Percentiles rank a stretch among this genome's conserved stretches.
phyloP scores from a whole-genome alignment of 2,888 invertebrate species.

The Agrotis ipsilon region DNA sequence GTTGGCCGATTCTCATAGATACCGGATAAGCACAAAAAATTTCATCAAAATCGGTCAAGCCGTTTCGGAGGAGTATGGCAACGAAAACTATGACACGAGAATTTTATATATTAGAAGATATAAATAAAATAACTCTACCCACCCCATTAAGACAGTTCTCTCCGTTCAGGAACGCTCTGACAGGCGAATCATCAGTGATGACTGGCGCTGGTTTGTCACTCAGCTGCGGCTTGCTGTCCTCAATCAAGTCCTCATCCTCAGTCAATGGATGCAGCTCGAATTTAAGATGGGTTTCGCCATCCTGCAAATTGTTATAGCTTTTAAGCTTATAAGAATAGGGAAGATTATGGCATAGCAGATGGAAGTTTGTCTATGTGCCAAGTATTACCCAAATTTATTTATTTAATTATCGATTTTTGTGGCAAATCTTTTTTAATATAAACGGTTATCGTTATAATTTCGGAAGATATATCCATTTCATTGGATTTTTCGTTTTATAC shows the following conservation, averaged over 20 bases:
- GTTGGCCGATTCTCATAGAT: too few relatives aligned
- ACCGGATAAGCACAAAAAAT: too few relatives aligned
- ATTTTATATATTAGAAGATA: too few relatives aligned
- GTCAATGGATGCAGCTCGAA: constrained; percentile 93
- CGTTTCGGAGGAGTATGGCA: too few relatives aligned
- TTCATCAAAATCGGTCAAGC: too few relatives aligned
- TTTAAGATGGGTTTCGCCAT: constrained; percentile 92
- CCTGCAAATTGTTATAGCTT: constrained; percentile 84
- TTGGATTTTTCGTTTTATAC: too few relatives aligned
- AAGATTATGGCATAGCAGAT: constrained; percentile 6
- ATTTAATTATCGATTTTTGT: background rate
- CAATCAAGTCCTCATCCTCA: constrained; percentile 83
- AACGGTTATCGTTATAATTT: too few relatives aligned
- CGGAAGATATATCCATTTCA: too few relatives aligned
- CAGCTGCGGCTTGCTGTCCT: constrained; percentile 69
- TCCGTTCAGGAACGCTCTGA: constrained; percentile 95
- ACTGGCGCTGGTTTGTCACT: constrained; percentile 69
- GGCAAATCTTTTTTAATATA: too few relatives aligned
- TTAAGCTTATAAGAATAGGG: constrained; percentile 1
- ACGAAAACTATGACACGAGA: too few relatives aligned
- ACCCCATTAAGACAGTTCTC: constrained; percentile 97
- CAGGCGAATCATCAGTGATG: constrained; percentile 92
- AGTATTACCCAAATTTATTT: constrained; percentile 21
- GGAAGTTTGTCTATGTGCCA: constrained; percentile 14
- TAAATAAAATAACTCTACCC: constrained; percentile 70